Evolutionary conservation across 2,888 invertebrate genomes (phyloP), one percentile per base, ranked within the genome.

Genomic region (Norana najaformis): DNA sequence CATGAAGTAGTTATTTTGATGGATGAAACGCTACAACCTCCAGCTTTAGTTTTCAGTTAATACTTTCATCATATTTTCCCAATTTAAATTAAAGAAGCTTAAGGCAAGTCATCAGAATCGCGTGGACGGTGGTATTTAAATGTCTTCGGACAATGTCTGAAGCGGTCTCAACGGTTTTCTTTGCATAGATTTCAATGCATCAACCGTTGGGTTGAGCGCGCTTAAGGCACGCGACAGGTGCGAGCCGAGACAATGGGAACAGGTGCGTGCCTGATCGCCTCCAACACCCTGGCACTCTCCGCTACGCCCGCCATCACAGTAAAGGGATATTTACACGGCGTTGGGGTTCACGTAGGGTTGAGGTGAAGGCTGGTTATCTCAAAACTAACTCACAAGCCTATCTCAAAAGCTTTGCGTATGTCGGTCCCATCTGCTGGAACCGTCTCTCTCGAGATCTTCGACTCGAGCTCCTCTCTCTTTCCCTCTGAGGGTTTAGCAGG

Each of bases 201-300:
- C 69, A 69, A 53, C 30, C 69, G n/a, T 30, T 69, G 8, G 16
- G n/a, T n/a, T 11, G 30, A n/a, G 69, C 69, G 69, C 69, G 69
- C 69, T 69, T 69, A 30, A 69, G 69, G 69, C 69, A 69, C 69
- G 69, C 69, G 69, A 69, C 69, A 69, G 69, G 69, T 69, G 69
- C 30, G 0, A 2, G n/a, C 0, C 69, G n/a, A 69, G 69, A 69
- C 69, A 69, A 69, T 69, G 69, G 69, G n/a, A 69, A 69, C 69
- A 69, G 69, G 69, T 69, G 69, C 69, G 6, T n/a, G 6, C 8
- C 23, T 1, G 53, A 53, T 53, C 53, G 53, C 53, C 53, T 30
- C 2, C 23, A 11, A 69, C 69, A 30, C 47, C 11, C 69, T 69
- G 69, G 30, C n/a, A 13, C 11, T 69, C 30, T 69, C n/a, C 13